Conservation (phyloP, 2,888 invertebrate species). For the Dione juno region DNA sequence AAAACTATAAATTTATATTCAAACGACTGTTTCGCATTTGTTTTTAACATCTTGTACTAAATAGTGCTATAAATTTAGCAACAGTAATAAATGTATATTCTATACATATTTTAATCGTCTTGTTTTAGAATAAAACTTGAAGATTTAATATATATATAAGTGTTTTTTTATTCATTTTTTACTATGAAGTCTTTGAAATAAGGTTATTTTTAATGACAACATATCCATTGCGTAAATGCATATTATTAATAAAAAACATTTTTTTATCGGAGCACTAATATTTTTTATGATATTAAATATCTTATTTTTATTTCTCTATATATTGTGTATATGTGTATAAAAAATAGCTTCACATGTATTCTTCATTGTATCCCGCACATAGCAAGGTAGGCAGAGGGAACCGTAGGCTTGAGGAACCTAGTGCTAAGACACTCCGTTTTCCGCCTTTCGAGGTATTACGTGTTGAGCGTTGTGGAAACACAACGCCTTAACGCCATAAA, state of each 20-base stretch:
- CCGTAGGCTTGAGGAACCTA: too few species aligned
- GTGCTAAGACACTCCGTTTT: too few species aligned
- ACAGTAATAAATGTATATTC: slow-evolving; percentile 13
- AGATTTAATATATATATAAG: neutral
- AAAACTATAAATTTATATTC: slow-evolving; percentile 22
- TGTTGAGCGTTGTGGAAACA: too few species aligned
- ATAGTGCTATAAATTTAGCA: slow-evolving; percentile 3
- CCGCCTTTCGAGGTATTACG: too few species aligned
- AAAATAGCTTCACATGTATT: too few species aligned
- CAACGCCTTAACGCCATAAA: too few species aligned
- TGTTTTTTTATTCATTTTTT: neutral
- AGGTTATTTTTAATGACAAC: neutral
- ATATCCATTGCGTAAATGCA: neutral
- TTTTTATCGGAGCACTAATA: neutral
- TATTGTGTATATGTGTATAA: too few species aligned
- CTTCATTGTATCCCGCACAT: too few species aligned
- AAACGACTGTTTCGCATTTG: slow-evolving; percentile 20
- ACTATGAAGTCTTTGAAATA: neutral
- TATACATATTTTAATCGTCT: slow-evolving; percentile 2
- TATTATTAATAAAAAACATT: neutral
- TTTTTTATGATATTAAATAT: neutral
- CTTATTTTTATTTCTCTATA: too few species aligned
- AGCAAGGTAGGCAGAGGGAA: too few species aligned
- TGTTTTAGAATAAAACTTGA: neutral
- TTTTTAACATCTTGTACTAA: slow-evolving; percentile 8